phyloP scores from a whole-genome alignment of 1,140 invertebrate genomes.

The Babylonia areolata region DNA sequence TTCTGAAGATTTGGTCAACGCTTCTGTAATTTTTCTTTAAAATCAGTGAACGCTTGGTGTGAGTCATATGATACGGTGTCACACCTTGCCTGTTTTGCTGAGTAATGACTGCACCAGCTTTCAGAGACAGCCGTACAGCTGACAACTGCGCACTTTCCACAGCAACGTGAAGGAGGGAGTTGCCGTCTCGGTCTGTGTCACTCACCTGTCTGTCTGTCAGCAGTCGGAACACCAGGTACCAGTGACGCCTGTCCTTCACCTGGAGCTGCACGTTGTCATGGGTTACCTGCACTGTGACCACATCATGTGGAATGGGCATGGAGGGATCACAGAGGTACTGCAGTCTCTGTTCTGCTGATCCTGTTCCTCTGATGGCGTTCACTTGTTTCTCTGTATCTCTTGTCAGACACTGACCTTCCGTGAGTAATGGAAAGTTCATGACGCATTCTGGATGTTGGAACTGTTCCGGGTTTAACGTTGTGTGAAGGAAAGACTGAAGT shows the following conservation, averaged over 20 bases:
- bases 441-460: not conserved
- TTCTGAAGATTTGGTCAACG: not conserved
- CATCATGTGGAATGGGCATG: not conserved
- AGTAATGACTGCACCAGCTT: not conserved
- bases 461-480: not conserved
- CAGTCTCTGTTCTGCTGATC: not conserved
- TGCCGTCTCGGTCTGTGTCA: constrained; percentile 2
- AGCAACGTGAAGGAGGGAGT: not conserved
- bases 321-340: not conserved
- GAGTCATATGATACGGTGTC: not conserved
- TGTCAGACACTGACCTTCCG: no score
- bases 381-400: no score
- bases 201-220: constrained; percentile 3
- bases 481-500: not conserved
- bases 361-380: no score
- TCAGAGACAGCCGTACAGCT: not conserved
- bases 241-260: not conserved
- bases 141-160: not conserved
- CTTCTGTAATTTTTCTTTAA: no score
- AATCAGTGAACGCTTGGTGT: not conserved
- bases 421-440: not conserved
- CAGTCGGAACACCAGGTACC: constrained; percentile 25
- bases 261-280: not conserved
- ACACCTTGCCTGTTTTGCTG: not conserved
- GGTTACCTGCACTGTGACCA: not conserved